Evolutionary conservation across 2,888 invertebrate genomes (phyloP), one percentile per base, ranked within the genome.

Genomic region (Biston stratarius): DNA sequence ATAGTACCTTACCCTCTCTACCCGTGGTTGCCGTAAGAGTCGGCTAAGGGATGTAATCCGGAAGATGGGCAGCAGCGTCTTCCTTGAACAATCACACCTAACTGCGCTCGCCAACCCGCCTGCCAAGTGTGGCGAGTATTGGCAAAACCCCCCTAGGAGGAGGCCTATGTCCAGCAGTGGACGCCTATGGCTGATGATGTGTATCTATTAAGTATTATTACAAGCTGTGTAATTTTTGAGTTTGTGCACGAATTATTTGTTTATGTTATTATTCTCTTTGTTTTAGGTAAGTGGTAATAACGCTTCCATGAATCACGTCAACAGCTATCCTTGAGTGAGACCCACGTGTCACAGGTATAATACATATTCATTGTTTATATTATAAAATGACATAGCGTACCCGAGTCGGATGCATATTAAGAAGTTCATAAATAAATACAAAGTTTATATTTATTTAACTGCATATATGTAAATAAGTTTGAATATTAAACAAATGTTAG

Each of bases 231-330:
- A n/a, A n/a, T 60, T 59, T 8, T 64, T 6, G 56, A 73, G 38
- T 64, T 72, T 74, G 73, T 70, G 67, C 70, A 45, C 14, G 38
- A 42, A 10, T 38, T 38, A 15, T 53, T 53, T 69, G 51, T 55
- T 66, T 52, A 61, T 47, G 45, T 48, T 49, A 12, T 53, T 64
- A 69, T 84, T 76, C 84, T 72, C 77, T 87, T 91, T 90, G 88
- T 91, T 90, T 80, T 82, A 90, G 90, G 91, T 91, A 90, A 89
- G 90, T 84, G 73, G 67, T 74, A 71, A 61, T 71, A 77, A 77
- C 72, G 73, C 74, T 63, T 67, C 59, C 24, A 24, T 61, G 61
- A 69, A 69, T 72, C 70, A 71, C 67, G 65, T 73, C 72, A 75
- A 74, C 71, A 72, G 66, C 74, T 61, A 81, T 77, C 80, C 79